Percentiles rank a stretch among this genome's conserved stretches.
These are phyloP conservation scores for Apus apus DNA, from an alignment of 2,113 vertebrate species.

Conservation along the genomic window DNA sequence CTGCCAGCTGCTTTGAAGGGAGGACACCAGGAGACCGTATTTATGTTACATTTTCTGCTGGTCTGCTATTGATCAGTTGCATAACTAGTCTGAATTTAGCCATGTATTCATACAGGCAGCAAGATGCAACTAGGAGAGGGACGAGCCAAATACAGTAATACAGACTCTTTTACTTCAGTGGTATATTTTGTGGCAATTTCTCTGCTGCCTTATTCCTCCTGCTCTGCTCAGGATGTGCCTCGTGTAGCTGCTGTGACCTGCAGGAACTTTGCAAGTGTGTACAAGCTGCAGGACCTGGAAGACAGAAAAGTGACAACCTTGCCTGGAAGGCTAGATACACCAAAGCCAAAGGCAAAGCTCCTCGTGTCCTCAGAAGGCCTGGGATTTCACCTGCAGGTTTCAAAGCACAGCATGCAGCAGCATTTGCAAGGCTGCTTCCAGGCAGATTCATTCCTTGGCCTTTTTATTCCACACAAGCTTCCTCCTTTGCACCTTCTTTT, in stretches of 20 bases:
- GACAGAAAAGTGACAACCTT: not conserved
- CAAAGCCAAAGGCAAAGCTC: not conserved
- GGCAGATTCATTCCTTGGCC: not conserved
- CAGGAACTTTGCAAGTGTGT: not conserved
- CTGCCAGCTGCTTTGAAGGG: not conserved
- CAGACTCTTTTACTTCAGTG: not conserved
- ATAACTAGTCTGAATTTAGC: not conserved
- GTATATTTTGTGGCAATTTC: not conserved
- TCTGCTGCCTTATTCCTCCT: not conserved
- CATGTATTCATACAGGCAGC: not conserved
- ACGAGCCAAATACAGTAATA: not conserved
- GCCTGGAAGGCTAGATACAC: not conserved
- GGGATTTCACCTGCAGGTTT: not conserved
- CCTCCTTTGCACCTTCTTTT: not conserved
- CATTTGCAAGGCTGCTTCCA: not conserved
- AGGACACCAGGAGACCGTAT: not conserved
- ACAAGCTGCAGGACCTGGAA: not conserved
- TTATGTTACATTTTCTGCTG: not conserved
- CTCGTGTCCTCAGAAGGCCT: not conserved
- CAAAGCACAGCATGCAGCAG: not conserved
- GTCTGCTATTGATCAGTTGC: not conserved
- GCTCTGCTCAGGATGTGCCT: not conserved
- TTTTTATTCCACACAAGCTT: not conserved
- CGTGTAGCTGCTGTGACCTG: not conserved
- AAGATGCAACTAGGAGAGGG: not conserved